Conservation (phyloP, 2,113 vertebrate species). For the Ammodytes marinus region DNA sequence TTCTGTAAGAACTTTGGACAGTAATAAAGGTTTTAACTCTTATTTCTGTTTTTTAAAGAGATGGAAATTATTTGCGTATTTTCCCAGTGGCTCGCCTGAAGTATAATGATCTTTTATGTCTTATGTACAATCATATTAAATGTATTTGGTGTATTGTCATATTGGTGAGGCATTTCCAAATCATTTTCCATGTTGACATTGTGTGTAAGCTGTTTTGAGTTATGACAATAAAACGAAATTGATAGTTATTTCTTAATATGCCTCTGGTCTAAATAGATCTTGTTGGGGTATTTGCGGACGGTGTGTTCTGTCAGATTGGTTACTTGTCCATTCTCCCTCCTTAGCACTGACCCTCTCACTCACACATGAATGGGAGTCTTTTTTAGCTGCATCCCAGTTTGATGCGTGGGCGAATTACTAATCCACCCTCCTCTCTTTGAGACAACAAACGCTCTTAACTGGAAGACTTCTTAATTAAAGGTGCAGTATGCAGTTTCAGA, state of each 20-base stretch:
- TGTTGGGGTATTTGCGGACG: slow-evolving; percentile 6
- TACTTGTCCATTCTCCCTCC: slow-evolving; percentile 43
- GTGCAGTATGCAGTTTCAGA: too few species aligned
- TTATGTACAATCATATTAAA: slow-evolving; percentile 2
- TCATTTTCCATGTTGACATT: too few species aligned
- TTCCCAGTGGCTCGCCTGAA: too few species aligned
- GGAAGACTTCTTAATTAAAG: slow-evolving; percentile 38
- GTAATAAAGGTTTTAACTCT: too few species aligned
- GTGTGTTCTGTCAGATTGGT: slow-evolving; percentile 56
- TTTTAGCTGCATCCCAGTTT: slow-evolving; percentile 73
- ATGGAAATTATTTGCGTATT: too few species aligned
- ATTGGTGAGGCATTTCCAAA: too few species aligned
- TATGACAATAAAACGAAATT: too few species aligned
- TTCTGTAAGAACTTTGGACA: too few species aligned
- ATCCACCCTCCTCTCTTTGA: slow-evolving; percentile 71
- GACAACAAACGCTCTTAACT: slow-evolving; percentile 45
- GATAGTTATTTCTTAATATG: not conserved
- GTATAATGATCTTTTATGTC: not conserved
- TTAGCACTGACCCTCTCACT: slow-evolving; percentile 48
- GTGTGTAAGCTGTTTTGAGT: too few species aligned
- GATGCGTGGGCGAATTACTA: slow-evolving; percentile 79
- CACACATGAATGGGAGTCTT: slow-evolving; percentile 71
- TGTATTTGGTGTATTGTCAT: not conserved
- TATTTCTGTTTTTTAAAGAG: too few species aligned
- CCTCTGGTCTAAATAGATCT: not conserved